Percentiles rank a stretch among this genome's conserved stretches.
These are phyloP conservation scores for Cephus pulcher DNA, from an alignment of 2,888 invertebrate species.

Conservation along the genomic window DNA sequence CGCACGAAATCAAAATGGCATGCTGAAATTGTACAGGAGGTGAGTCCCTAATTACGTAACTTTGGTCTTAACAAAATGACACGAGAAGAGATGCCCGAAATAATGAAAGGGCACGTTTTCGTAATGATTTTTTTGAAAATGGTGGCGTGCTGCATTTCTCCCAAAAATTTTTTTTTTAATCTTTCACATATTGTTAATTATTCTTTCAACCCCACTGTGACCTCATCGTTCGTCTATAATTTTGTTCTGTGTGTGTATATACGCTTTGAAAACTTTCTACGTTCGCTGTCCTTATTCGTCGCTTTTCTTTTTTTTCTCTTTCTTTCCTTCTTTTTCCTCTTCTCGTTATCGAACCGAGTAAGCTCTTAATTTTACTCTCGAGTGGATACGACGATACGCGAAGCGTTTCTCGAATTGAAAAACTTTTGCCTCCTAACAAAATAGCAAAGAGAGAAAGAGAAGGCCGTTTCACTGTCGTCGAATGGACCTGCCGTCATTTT, in stretches of 20 bases:
- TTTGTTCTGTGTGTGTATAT: neutral
- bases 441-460: neutral
- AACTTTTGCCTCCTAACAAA: conserved; percentile 16
- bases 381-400: neutral
- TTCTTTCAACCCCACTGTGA: neutral
- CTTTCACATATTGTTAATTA: too few relatives aligned
- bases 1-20: conserved; percentile 63
- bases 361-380: conserved; percentile 7
- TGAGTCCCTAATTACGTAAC: conserved; percentile 58
- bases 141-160: neutral
- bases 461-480: neutral
- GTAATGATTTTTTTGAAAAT: neutral
- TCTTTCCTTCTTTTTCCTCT: neutral
- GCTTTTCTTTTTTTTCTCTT: neutral
- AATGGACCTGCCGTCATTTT: neutral
- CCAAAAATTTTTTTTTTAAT: neutral
- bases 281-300: neutral
- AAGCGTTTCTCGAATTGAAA: conserved; percentile 9
- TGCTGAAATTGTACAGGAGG: conserved; percentile 65
- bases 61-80: neutral
- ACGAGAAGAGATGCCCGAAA: neutral
- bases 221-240: neutral
- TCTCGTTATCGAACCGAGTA: neutral
- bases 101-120: neutral
- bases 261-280: neutral